phyloP scores from a whole-genome alignment of 2,888 invertebrate species.

The Scrobipalpa atriplicella region DNA sequence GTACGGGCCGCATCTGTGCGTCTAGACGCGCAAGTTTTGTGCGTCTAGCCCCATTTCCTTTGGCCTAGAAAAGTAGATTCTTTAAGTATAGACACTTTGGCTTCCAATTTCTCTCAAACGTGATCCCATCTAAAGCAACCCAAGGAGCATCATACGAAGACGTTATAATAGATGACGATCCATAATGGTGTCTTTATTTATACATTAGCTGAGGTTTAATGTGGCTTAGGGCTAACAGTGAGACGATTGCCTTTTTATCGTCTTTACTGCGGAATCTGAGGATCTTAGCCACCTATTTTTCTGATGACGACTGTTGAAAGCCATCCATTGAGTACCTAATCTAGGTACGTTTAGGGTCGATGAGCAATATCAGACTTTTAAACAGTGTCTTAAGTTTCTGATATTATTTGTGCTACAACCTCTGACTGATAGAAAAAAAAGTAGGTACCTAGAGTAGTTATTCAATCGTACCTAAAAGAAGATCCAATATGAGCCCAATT shows the following conservation, averaged over 20 bases:
- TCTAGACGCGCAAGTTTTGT: neutral
- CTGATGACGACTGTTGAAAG: neutral
- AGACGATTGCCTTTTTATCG: conserved; percentile 50
- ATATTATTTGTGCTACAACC: too few species aligned
- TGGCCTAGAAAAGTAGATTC: neutral
- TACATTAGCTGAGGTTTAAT: conserved; percentile 44
- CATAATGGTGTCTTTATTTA: conserved; percentile 49
- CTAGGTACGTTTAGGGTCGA: too few species aligned
- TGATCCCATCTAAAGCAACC: neutral
- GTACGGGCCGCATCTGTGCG: neutral
- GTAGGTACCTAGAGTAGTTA: too few species aligned
- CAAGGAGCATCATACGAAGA: neutral
- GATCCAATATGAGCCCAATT: too few species aligned
- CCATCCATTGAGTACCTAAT: neutral
- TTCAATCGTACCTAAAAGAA: too few species aligned
- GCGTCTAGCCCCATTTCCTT: neutral
- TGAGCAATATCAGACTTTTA: too few species aligned
- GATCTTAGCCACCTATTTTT: neutral
- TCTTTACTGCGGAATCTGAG: conserved; percentile 34
- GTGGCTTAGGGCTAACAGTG: conserved; percentile 10
- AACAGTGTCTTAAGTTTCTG: too few species aligned
- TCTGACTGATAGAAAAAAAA: too few species aligned
- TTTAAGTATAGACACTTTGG: neutral
- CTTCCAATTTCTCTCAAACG: conserved; percentile 3
- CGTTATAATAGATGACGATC: conserved; percentile 39